Base-by-base conservation (phyloP, 30 jellyfish, hydroid and myxozoan species). In the Catostylus mosaicus region DNA sequence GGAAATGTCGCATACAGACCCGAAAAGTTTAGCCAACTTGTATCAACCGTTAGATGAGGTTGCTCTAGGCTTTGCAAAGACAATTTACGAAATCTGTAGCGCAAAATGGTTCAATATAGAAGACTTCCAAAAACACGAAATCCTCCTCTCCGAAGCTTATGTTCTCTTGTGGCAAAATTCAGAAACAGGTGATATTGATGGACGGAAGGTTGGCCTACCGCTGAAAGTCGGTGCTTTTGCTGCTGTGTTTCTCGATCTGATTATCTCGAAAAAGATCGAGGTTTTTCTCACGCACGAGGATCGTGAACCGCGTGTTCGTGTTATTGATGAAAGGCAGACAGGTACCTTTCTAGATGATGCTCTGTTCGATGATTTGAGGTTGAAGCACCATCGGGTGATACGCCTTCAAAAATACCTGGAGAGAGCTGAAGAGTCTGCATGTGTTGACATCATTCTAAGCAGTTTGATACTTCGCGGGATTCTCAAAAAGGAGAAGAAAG, bases 31-130 rank as follows among this genome's bases (percentile, higher is more conserved):
- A 18, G 96, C 99, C 19, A 95, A 95, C 67, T 50, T 95, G 51
- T 95, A 95, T 59, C 99, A 95, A 70, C 98, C 96, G 6, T 96
- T 83, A 50, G 99, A 95, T 30, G 99, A 95, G 65, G 94, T 95
- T 14, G 99, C 99, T 10, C 77, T 84, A 27, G 86, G 97, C 32
- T 95, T 95, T 71, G 84, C 95, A 24, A 48, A 86, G 40, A 65
- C 95, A 0, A 82, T 85, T 33, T 76, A 75, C 68, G 96, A 95
- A 63, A 54, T 95, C 26, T 76, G 88, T 18, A 71, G 88, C 22
- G 73, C 98, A 34, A 77, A 43, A 35, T 59, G 88, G 85, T 95
- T 95, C 52, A 35, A 73, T 4, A 24, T 60, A 0, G 81, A 75
- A 40, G 97, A 88, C 75, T 95, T 95, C 73, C 80, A 80, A 59